phyloP scores from a whole-genome alignment of 2,797 vertebrate species.

The Hypotaenidia okinawae region DNA sequence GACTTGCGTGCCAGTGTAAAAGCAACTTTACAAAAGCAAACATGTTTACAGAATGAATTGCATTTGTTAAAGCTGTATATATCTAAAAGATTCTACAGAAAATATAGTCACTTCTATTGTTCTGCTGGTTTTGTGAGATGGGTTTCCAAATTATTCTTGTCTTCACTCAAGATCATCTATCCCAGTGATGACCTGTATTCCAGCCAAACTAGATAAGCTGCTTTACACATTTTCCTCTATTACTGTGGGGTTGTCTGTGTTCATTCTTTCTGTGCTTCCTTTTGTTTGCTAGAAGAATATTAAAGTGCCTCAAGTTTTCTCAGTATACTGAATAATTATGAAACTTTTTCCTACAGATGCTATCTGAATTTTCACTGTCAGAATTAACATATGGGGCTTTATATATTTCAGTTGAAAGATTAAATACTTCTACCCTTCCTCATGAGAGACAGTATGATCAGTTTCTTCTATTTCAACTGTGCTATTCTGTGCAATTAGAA shows the following conservation, averaged over 20 bases:
- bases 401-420: background rate
- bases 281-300: background rate
- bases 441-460: background rate
- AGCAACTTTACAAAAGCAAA: slow-evolving; percentile 18
- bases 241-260: background rate
- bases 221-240: background rate
- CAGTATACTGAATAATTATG: background rate
- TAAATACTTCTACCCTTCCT: background rate
- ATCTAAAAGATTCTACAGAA: background rate
- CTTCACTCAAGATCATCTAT: background rate
- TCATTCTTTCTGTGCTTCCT: background rate
- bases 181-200: background rate
- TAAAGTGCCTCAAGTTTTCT: background rate
- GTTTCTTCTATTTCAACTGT: background rate
- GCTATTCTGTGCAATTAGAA: background rate
- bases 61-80: background rate
- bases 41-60: background rate
- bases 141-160: background rate
- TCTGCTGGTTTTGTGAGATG: background rate
- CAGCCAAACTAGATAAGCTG: background rate
- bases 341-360: background rate
- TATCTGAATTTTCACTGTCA: background rate
- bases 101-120: background rate
- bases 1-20: background rate
- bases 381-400: background rate